A percentile compares a stretch with the other conserved stretches of the same genome.
phyloP scores from a whole-genome alignment of 2,888 invertebrate genomes.

The Drosophila infuscata region DNA sequence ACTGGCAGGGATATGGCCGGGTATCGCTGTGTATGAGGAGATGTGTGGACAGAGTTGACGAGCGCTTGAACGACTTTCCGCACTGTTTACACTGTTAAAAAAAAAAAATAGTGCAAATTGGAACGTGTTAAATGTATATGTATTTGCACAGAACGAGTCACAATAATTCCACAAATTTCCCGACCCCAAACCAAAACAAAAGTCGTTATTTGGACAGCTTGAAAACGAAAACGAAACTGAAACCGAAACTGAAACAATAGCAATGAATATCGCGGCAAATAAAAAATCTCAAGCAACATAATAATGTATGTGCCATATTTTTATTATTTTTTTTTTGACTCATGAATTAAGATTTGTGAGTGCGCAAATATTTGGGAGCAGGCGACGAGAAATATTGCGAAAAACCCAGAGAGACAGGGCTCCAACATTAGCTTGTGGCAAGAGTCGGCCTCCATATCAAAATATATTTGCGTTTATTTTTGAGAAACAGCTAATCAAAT shows the following conservation, averaged over 20 bases:
- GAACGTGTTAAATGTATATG: constrained; percentile 28
- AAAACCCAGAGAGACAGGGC: constrained; percentile 54
- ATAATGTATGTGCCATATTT: constrained; percentile 55
- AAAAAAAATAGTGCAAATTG: constrained; percentile 34
- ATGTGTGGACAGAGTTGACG: constrained; percentile 98
- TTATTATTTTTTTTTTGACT: constrained; percentile 18
- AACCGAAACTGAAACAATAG: constrained; percentile 15
- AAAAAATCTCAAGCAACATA: constrained; percentile 69
- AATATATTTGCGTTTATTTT: constrained; percentile 43
- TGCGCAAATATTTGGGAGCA: constrained; percentile 70
- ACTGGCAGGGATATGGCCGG: constrained; percentile 98
- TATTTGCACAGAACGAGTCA: constrained; percentile 39
- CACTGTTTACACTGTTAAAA: constrained; percentile 93
- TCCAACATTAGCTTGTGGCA: constrained; percentile 14
- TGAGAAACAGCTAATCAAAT: constrained; percentile 71
- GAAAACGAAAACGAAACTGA: constrained; percentile 15
- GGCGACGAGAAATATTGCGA: constrained; percentile 37
- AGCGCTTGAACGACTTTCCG: constrained; percentile 98
- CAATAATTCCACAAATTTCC: constrained; percentile 7
- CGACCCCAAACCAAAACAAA: not conserved
- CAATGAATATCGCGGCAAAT: constrained; percentile 40
- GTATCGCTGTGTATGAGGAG: constrained; percentile 99
- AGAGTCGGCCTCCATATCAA: constrained; percentile 1
- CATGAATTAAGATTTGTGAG: constrained; percentile 77
- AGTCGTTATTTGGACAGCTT: constrained; percentile 60